phyloP scores from a whole-genome alignment of 2,888 invertebrate species.

The Cephus spinipes region DNA sequence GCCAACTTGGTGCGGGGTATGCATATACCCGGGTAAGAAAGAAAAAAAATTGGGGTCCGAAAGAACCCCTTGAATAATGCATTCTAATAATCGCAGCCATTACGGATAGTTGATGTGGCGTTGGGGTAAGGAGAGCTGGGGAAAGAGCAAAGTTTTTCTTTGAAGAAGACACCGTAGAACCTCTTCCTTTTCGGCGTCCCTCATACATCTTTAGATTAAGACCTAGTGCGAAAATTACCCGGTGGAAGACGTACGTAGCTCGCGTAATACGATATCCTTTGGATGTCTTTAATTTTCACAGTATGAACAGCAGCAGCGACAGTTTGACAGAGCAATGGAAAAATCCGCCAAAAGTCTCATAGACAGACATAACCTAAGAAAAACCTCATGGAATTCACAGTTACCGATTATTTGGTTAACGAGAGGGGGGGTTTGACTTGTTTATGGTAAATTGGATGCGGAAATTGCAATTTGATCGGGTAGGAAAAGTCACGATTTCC shows the following conservation, averaged over 20 bases:
- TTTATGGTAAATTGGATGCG: conserved; percentile 66
- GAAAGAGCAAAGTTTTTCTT: conserved; percentile 16
- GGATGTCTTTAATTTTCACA: background rate
- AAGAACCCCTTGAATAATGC: conserved; percentile 56
- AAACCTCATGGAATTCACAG: background rate
- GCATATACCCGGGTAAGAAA: conserved; percentile 9
- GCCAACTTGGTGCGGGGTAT: conserved; percentile 1
- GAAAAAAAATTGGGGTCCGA: conserved; percentile 39
- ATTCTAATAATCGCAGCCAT: conserved; percentile 58
- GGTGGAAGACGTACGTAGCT: background rate
- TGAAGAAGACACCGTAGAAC: conserved; percentile 5
- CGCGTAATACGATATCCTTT: background rate
- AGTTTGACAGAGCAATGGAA: background rate
- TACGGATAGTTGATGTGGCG: conserved; percentile 35
- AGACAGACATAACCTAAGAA: background rate
- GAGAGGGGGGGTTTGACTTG: conserved; percentile 52
- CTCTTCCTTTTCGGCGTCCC: conserved; percentile 9
- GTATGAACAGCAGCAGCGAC: background rate
- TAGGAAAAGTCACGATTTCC: background rate
- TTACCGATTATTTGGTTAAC: conserved; percentile 34
- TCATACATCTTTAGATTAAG: conserved; percentile 4
- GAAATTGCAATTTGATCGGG: conserved; percentile 57
- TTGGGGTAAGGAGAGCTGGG: background rate
- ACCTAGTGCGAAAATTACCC: background rate
- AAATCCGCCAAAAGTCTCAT: background rate